Evolutionary conservation across 2,888 invertebrate species (phyloP).

Genomic region (Pterostichus madidus): DNA sequence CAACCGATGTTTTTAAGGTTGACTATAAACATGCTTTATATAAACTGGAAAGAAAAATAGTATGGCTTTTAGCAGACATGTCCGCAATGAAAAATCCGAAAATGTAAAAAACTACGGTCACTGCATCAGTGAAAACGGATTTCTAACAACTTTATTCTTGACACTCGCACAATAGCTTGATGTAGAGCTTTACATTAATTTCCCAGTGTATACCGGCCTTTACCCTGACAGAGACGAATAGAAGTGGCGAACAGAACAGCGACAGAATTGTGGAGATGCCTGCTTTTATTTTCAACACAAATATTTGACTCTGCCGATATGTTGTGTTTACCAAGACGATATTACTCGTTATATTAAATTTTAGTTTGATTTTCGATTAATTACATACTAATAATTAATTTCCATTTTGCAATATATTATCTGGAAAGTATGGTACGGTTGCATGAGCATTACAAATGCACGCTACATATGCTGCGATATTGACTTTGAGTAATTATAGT

Average conservation of each 20-base stretch:
- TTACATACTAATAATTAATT: slow-evolving; percentile 30
- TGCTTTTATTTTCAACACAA: slow-evolving; percentile 21
- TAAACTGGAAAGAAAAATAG: slow-evolving; percentile 48
- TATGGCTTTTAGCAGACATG: slow-evolving; percentile 38
- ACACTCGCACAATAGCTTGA: slow-evolving; percentile 34
- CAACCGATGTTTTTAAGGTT: no score
- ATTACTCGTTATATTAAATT: background rate
- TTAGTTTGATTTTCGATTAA: slow-evolving; percentile 49
- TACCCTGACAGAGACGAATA: slow-evolving; percentile 37
- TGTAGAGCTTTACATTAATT: slow-evolving; percentile 40
- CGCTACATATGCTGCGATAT: no score
- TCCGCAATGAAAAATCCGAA: slow-evolving; percentile 46
- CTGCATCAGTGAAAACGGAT: slow-evolving; percentile 46
- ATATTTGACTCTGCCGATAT: slow-evolving; percentile 29
- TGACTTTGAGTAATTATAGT: no score
- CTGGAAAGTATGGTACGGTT: background rate
- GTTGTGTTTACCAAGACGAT: slow-evolving; percentile 22
- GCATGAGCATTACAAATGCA: no score
- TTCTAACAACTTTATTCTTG: slow-evolving; percentile 53
- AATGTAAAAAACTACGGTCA: slow-evolving; percentile 48
- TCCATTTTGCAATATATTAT: slow-evolving; percentile 5
- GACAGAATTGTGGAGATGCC: slow-evolving; percentile 25
- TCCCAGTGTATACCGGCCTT: slow-evolving; percentile 28
- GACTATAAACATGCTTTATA: background rate
- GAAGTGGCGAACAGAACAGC: slow-evolving; percentile 11